Conservation (phyloP, 1,140 invertebrate genomes). For the Rhyacophila brunnea region DNA sequence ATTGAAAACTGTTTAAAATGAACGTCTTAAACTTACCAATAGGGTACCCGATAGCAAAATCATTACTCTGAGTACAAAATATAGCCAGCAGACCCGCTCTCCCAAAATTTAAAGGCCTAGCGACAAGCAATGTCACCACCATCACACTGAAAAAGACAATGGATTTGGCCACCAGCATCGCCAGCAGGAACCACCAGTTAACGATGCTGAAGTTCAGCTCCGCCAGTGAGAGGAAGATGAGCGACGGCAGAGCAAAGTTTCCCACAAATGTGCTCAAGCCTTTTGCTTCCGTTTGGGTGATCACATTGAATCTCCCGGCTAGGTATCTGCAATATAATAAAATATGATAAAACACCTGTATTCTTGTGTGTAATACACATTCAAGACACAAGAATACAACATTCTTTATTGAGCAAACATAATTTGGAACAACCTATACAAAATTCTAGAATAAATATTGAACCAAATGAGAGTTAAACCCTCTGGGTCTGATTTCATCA, state of each 20-base stretch:
- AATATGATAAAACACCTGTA: no score
- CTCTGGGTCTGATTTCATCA: no score
- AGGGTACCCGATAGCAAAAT: constrained; percentile 96
- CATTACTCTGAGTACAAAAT: constrained; percentile 96
- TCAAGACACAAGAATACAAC: no score
- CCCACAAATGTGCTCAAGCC: constrained; percentile 92
- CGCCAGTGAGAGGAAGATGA: constrained; percentile 90
- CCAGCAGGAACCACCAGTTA: constrained; percentile 87
- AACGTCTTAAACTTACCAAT: constrained; percentile 75
- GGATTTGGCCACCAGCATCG: constrained; percentile 83
- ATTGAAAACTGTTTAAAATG: constrained; percentile 1
- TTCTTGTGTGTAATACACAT: no score
- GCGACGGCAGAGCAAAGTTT: constrained; percentile 86
- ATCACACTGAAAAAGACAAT: constrained; percentile 83
- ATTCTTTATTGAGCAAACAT: no score
- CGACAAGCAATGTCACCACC: constrained; percentile 74
- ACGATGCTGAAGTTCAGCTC: constrained; percentile 79
- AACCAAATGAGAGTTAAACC: no score
- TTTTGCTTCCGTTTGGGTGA: constrained; percentile 82
- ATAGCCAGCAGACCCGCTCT: constrained; percentile 90
- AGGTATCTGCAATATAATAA: constrained; percentile 88
- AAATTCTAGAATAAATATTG: no score
- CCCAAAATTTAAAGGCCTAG: constrained; percentile 76
- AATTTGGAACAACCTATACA: no score
- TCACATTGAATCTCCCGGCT: constrained; percentile 81